phyloP scores from a whole-genome alignment of 2,888 invertebrate species.

The Thelaira solivaga region DNA sequence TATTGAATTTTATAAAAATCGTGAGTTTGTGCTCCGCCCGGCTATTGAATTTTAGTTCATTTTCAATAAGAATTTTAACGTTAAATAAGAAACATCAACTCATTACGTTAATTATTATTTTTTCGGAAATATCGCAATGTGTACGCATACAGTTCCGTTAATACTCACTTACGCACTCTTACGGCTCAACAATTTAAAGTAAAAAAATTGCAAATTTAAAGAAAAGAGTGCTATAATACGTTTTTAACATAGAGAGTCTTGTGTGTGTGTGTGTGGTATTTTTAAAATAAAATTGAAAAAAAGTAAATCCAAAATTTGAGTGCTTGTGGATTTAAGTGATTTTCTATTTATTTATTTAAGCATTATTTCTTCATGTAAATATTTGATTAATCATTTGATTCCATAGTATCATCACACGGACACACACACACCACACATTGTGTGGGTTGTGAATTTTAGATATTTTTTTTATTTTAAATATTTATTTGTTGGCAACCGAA shows the following conservation, averaged over 20 bases:
- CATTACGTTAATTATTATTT: constrained; percentile 24
- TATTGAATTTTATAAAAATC: constrained; percentile 49
- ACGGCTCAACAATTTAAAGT: not conserved
- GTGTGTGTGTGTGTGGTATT: not conserved
- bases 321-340: not conserved
- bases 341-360: not conserved
- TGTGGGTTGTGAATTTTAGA: constrained; percentile 47
- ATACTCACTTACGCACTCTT: not conserved
- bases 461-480: constrained; percentile 12
- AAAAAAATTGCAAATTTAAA: not conserved
- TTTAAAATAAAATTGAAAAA: too few relatives aligned
- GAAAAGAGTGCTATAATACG: not conserved
- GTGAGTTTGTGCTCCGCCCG: constrained; percentile 48
- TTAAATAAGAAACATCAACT: constrained; percentile 56
- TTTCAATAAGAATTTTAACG: constrained; percentile 60
- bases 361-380: constrained; percentile 33
- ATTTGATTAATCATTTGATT: constrained; percentile 39
- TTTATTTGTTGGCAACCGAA: constrained; percentile 47
- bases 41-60: constrained; percentile 52
- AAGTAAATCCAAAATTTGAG: not conserved
- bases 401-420: constrained; percentile 13
- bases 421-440: constrained; percentile 18
- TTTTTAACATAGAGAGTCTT: too few relatives aligned
- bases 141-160: constrained; percentile 40
- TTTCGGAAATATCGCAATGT: constrained; percentile 25